Percentiles rank a stretch among this genome's conserved stretches.
These are phyloP conservation scores for Pituophis catenifer DNA, from an alignment of 2,113 vertebrate genomes.

Conservation along the genomic window DNA sequence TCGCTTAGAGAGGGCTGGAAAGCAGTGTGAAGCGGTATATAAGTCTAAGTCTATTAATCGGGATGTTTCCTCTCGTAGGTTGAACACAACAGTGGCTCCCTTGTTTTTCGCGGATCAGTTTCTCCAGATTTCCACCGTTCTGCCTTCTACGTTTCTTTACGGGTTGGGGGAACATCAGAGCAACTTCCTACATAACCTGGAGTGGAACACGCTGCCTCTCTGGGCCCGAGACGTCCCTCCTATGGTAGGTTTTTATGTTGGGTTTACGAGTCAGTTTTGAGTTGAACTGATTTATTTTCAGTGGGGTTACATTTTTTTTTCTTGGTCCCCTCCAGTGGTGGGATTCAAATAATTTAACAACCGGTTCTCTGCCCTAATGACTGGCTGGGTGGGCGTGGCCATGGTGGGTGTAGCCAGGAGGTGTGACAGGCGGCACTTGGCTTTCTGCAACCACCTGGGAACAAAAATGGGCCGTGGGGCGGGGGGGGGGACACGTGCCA, in stretches of 20 bases:
- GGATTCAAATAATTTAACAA: no score
- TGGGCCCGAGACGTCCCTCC: conserved; percentile 87
- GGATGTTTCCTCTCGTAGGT: conserved; percentile 47
- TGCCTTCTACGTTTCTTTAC: conserved; percentile 76
- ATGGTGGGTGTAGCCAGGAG: no score
- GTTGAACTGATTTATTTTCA: not conserved
- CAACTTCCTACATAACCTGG: conserved; percentile 76
- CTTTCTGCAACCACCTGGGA: no score
- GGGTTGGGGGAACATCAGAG: conserved; percentile 85
- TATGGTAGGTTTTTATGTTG: conserved; percentile 59
- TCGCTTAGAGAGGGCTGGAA: no score
- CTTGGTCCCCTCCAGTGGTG: not conserved
- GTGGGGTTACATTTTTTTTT: not conserved
- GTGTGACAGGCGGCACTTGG: no score
- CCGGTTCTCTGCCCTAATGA: no score
- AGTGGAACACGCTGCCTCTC: conserved; percentile 85
- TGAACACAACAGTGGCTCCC: conserved; percentile 83
- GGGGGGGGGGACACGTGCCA: no score
- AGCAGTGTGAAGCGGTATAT: no score
- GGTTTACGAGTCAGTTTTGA: fast-evolving
- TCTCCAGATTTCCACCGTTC: conserved; percentile 79
- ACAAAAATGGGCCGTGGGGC: no score
- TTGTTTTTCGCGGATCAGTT: conserved; percentile 87
- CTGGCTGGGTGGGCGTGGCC: no score
- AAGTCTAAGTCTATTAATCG: not conserved